phyloP scores from a whole-genome alignment of 2,797 vertebrate genomes.

The Sebastolobus alascanus region DNA sequence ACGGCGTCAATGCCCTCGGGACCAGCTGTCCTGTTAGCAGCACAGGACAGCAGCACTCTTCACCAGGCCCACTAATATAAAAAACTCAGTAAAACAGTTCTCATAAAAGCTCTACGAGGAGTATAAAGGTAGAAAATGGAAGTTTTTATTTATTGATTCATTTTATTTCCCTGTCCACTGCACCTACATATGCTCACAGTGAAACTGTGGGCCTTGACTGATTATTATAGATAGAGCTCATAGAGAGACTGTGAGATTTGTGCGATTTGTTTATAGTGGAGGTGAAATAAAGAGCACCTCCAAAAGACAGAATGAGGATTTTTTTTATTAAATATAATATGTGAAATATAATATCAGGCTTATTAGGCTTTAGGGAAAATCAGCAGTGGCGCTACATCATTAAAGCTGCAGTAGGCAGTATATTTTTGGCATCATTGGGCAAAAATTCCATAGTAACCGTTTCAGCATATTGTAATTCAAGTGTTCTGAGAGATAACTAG shows the following conservation, averaged over 20 bases:
- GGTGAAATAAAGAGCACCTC: neutral
- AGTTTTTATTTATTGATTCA: neutral
- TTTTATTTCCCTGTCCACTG: neutral
- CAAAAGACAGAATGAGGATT: neutral
- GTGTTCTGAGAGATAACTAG: too few relatives aligned
- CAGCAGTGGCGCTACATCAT: neutral
- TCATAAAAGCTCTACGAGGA: neutral
- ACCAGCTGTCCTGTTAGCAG: neutral
- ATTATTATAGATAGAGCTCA: neutral
- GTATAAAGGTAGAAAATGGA: neutral
- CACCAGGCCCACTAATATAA: neutral
- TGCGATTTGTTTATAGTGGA: neutral
- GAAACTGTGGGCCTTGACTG: neutral
- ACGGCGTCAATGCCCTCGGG: neutral
- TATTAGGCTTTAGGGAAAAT: neutral
- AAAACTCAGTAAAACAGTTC: neutral
- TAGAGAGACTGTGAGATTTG: neutral
- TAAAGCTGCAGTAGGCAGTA: neutral
- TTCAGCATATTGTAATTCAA: too few relatives aligned
- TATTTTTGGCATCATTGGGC: too few relatives aligned
- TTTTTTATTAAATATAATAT: neutral
- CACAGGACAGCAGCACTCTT: neutral
- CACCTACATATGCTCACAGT: neutral
- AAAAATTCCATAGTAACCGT: too few relatives aligned
- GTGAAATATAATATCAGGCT: constrained; percentile 1